Evolutionary conservation across 2,797 vertebrate species (phyloP), one percentile per base, ranked within the genome.

Genomic region (Pitangus sulphuratus): DNA sequence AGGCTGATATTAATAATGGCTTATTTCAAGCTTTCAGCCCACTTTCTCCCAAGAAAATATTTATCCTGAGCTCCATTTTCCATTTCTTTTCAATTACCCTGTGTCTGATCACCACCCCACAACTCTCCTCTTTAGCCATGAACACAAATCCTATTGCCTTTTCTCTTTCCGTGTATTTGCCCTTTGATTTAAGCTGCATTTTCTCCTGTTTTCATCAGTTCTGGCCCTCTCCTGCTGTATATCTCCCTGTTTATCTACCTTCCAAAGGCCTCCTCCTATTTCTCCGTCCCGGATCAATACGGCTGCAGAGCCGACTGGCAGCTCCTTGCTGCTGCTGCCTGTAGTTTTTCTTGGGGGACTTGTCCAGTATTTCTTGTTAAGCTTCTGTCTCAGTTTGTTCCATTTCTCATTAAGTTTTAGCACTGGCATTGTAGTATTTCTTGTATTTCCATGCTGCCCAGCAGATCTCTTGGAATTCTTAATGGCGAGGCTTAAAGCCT

Each of bases 281-380:
- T 93, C 92, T 91, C 51, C 0, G 1, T 53, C 74, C 77, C 60
- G 54, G 90, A 97, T 97, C 95, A 91, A 97, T 98, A 94, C 51
- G 2, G 47, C 84, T 79, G 83, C 92, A 47, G 89, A 84, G 88
- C n/a, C 1, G 31, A 87, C 84, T 90, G 92, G 95, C 96, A 96
- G 97, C 93, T 95, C 87, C 87, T 89, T 66, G 72, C 91, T 69
- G 6, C 71, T 51, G 69, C 88, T 12, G 87, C 93, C 74, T 8
- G 91, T 81, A 92, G 96, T 97, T 96, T 98, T 95, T 97, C 97
- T 87, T 39, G 78, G 93, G 94, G 95, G 95, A 95, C 88, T 30
- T 90, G 96, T 95, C 95, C 96, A 91, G 96, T 97, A 98, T 98
- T 98, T 98, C 98, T 98, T 97, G 97, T 95, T 95, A 95, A 97